Evolutionary conservation across 2,888 invertebrate genomes (phyloP).

Genomic region (Scaeva pyrastri): DNA sequence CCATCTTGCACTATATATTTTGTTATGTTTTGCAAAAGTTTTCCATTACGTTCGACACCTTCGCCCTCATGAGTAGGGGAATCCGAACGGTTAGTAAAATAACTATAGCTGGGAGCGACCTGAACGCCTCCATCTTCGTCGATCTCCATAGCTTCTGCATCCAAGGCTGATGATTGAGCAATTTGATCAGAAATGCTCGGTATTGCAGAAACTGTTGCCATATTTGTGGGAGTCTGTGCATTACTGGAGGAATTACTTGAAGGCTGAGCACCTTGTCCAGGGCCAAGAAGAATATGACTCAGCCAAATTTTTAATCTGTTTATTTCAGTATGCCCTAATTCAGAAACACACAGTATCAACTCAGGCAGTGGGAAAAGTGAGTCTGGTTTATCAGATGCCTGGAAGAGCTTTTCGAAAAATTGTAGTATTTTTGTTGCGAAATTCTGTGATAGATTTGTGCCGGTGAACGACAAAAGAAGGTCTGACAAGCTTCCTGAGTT

Average conservation of each 20-base stretch:
- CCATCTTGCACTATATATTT: slow-evolving; percentile 90
- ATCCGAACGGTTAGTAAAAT: slow-evolving; percentile 84
- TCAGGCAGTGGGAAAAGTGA: slow-evolving; percentile 87
- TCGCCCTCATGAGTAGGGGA: slow-evolving; percentile 81
- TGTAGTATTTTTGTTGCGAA: slow-evolving; percentile 92
- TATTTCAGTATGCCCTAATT: slow-evolving; percentile 87
- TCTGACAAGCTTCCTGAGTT: slow-evolving; percentile 90
- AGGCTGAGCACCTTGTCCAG: slow-evolving; percentile 81
- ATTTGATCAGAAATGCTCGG: slow-evolving; percentile 83
- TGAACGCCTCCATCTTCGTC: slow-evolving; percentile 83
- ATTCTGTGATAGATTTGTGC: slow-evolving; percentile 88
- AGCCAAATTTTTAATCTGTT: slow-evolving; percentile 88
- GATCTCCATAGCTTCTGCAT: slow-evolving; percentile 83
- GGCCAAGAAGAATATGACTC: slow-evolving; percentile 87
- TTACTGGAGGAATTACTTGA: slow-evolving; percentile 85
- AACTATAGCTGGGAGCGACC: slow-evolving; percentile 81
- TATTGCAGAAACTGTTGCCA: slow-evolving; percentile 83
- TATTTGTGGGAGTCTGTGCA: slow-evolving; percentile 85
- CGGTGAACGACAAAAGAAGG: slow-evolving; percentile 92
- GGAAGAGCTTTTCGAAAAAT: slow-evolving; percentile 91
- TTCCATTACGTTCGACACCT: slow-evolving; percentile 87
- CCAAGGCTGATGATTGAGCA: slow-evolving; percentile 79
- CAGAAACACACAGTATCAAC: slow-evolving; percentile 88
- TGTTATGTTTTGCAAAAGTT: slow-evolving; percentile 88
- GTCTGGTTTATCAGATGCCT: slow-evolving; percentile 87